phyloP scores from a whole-genome alignment of 2,113 vertebrate genomes.

The Muntiacus muntjak region DNA sequence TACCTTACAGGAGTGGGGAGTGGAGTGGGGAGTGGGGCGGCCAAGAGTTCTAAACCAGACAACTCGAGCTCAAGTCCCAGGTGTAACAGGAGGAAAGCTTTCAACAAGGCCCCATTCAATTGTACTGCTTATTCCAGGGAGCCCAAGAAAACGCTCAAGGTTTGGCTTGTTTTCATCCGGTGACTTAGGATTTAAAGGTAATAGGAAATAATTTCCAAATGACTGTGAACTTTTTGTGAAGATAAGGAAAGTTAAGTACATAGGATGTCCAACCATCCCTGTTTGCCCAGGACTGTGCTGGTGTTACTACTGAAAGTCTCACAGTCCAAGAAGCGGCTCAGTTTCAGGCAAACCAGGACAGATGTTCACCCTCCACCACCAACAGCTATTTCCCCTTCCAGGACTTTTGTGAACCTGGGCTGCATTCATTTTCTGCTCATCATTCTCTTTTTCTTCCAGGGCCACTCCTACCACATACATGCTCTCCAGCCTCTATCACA shows the following conservation, averaged over 20 bases:
- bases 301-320: not conserved
- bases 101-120: not conserved
- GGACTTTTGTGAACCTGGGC: not conserved
- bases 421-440: conserved; percentile 63
- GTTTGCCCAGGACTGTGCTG: not conserved
- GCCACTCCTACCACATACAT: not conserved
- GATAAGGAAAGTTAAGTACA: not conserved
- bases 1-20: not conserved
- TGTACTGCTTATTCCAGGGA: not conserved
- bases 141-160: not conserved
- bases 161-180: not conserved
- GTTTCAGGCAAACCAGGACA: not conserved
- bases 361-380: not conserved
- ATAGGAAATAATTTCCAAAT: conserved; percentile 22
- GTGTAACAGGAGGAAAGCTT: not conserved
- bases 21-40: not conserved
- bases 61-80: not conserved
- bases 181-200: not conserved
- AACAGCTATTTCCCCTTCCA: not conserved
- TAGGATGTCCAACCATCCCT: not conserved
- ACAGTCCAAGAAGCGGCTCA: not conserved
- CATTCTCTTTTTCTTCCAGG: conserved; percentile 8
- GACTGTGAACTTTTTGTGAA: not conserved
- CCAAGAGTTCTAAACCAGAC: conserved; percentile 33
- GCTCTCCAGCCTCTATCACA: not conserved